These are phyloP conservation scores for Cheilosia soror DNA, from an alignment of 2,888 invertebrate species.

Conservation along the genomic window DNA sequence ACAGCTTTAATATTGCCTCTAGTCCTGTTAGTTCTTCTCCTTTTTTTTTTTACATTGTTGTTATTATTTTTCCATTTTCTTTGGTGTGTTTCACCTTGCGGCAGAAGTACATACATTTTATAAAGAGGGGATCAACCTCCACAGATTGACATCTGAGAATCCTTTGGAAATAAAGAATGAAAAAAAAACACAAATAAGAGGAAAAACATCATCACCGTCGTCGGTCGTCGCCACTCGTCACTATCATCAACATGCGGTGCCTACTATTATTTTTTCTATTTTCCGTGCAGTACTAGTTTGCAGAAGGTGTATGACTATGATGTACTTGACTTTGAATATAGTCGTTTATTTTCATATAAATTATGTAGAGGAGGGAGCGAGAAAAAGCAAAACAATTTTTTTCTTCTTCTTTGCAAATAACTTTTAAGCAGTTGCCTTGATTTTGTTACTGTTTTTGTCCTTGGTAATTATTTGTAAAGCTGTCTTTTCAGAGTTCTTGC, in stretches of 20 bases:
- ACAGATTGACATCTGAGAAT: slow-evolving; percentile 69
- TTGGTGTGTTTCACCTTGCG: slow-evolving; percentile 62
- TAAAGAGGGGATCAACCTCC: slow-evolving; percentile 69
- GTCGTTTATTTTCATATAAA: slow-evolving; percentile 71
- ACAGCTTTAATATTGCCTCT: slow-evolving; percentile 69
- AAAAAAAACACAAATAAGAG: slow-evolving; percentile 30
- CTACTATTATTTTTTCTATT: slow-evolving; percentile 27
- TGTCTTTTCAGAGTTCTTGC: slow-evolving; percentile 20
- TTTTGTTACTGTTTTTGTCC: slow-evolving; percentile 56
- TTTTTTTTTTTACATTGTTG: slow-evolving; percentile 59
- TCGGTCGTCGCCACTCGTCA: slow-evolving; percentile 20
- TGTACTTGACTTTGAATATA: slow-evolving; percentile 74
- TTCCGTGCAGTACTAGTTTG: slow-evolving; percentile 31
- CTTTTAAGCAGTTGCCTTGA: slow-evolving; percentile 56
- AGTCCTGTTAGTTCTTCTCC: slow-evolving; percentile 37
- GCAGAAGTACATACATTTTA: slow-evolving; percentile 43
- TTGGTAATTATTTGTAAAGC: slow-evolving; percentile 61
- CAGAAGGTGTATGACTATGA: slow-evolving; percentile 65
- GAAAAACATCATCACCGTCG: slow-evolving; percentile 53
- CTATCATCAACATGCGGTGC: slow-evolving; percentile 49
- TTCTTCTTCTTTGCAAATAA: slow-evolving; percentile 51
- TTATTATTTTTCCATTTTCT: slow-evolving; percentile 56
- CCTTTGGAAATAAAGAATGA: slow-evolving; percentile 51
- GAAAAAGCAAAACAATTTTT: slow-evolving; percentile 32
- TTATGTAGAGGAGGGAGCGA: slow-evolving; percentile 43